Base-by-base conservation (phyloP, 2,888 invertebrate species). In the Drosophila tanythrix region DNA sequence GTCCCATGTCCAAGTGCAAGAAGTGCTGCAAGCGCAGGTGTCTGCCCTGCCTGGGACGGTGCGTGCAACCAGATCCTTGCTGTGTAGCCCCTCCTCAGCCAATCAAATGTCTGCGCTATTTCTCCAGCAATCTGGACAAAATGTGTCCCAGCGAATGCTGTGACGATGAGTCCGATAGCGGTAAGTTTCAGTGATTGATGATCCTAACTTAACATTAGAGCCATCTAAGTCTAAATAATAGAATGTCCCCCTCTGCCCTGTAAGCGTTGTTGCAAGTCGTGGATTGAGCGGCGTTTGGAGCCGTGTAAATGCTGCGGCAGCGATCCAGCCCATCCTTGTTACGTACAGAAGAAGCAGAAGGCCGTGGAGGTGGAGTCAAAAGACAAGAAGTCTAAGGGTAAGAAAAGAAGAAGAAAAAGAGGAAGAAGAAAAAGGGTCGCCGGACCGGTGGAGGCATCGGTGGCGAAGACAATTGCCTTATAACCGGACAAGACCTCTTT, bases 121-220 rank as follows among this genome's bases (percentile, higher is more conserved):
- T 92, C 72, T 81, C 88, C 35, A 91, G 91, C 46, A 93, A 92
- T 63, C 73, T 90, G 31, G 91, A 91, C 63, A 92, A 88, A 66
- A 51, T 83, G 35, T 90, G 88, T 38, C 89, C 91, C 5, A 90
- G 89, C 52, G 92, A 82, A 4, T 81, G 77, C 31, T 89, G 92
- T 36, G 92, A 93, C 62, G 92, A 92, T 67, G 89, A 91, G n/a
- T 90, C 83, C n/a, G 91, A 89, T 56, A 86, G 92, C 64, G 81
- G 92, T 92, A 72, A 81, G 88, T 72, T 31, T 55, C 1, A 1
- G 2, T 13, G 13, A 13, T 13, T 1, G 7, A 11, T 18, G n/a
- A 10, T 5, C n/a, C 0, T 8, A 10, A 36, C 36, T 5, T 27
- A 21, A 15, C 7, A 13, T 4, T 27, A 0, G 13, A n/a, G 15